These are phyloP conservation scores for Capra hircus DNA, from an alignment of 2,113 vertebrate species.

Conservation along the genomic window DNA sequence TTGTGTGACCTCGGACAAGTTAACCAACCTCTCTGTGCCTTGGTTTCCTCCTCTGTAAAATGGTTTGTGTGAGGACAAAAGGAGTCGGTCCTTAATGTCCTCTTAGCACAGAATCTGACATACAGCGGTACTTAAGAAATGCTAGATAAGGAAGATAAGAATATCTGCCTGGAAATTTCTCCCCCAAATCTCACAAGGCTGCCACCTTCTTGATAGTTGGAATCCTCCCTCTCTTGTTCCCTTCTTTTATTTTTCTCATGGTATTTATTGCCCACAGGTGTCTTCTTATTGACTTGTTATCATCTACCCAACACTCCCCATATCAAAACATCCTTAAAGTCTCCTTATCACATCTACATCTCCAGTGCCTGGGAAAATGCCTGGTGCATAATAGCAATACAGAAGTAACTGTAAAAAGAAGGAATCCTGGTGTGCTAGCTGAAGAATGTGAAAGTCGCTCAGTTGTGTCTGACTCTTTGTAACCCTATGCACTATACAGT, in stretches of 20 bases:
- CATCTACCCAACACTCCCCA: not conserved
- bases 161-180: not conserved
- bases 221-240: too few relatives aligned
- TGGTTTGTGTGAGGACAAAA: not conserved
- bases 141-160: not conserved
- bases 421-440: accelerated
- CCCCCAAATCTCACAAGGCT: not conserved
- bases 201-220: not conserved
- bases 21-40: not conserved
- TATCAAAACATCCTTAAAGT: too few relatives aligned
- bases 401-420: not conserved
- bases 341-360: not conserved
- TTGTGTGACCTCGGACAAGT: not conserved
- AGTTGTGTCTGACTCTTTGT: not conserved
- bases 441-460: not conserved
- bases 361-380: not conserved
- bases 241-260: not conserved
- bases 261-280: accelerated
- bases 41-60: not conserved
- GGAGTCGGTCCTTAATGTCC: not conserved
- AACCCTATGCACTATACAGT: not conserved
- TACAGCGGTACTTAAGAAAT: not conserved
- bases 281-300: not conserved
- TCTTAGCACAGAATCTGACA: not conserved
- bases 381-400: too few relatives aligned